A percentile compares a stretch with the other conserved stretches of the same genome.
These are phyloP conservation scores for Heliconius ethilla DNA, from an alignment of 2,888 invertebrate genomes.

Conservation along the genomic window DNA sequence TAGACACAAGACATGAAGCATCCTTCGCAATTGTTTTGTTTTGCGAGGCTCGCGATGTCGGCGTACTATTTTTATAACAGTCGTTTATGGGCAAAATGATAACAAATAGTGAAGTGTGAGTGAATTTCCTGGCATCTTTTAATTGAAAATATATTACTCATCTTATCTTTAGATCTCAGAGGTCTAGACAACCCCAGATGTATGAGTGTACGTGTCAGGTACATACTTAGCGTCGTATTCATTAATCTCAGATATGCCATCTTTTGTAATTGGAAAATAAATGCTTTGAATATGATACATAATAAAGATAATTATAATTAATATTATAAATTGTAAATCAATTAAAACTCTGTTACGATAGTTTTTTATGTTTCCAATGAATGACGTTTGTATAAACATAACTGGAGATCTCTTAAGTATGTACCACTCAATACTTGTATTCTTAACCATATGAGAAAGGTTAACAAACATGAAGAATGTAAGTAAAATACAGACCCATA, in stretches of 20 bases:
- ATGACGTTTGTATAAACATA: neutral
- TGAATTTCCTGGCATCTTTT: constrained; percentile 43
- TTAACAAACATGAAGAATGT: no score
- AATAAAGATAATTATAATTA: constrained; percentile 29
- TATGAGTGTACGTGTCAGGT: constrained; percentile 65
- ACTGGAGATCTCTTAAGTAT: neutral
- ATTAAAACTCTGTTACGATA: constrained; percentile 24
- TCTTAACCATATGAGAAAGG: neutral
- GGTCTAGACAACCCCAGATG: constrained; percentile 58
- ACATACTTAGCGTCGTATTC: constrained; percentile 59
- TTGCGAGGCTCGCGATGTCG: neutral
- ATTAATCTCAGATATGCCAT: constrained; percentile 65
- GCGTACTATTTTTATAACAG: constrained; percentile 25
- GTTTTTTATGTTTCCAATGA: neutral
- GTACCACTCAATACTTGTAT: neutral
- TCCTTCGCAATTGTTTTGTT: constrained; percentile 19
- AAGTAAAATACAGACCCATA: neutral
- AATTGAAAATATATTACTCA: constrained; percentile 50
- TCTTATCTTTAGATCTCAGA: constrained; percentile 63
- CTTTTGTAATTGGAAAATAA: constrained; percentile 72
- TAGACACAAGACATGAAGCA: constrained; percentile 23
- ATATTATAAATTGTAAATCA: constrained; percentile 22
- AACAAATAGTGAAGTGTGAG: constrained; percentile 24
- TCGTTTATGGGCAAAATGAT: constrained; percentile 20
- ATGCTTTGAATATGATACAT: constrained; percentile 46